Evolutionary conservation across 2,113 vertebrate species (phyloP), one percentile per base, ranked within the genome.

Genomic region (Hippocampus guttulatus): DNA sequence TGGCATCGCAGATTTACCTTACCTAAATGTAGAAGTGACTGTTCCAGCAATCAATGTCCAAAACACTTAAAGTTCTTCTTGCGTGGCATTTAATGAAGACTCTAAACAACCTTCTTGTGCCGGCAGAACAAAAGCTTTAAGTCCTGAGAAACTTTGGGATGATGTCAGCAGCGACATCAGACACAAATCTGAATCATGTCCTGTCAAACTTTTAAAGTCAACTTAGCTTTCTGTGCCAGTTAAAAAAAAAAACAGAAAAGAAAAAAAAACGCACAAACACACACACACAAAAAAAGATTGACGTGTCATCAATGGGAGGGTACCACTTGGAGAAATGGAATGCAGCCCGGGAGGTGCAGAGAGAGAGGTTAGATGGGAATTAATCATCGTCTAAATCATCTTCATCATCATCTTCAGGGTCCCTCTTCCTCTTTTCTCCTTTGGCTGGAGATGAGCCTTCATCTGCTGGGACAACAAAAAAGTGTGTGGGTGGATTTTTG

Each of bases 361-460:
- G 15, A 8, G 11, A n/a, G 66, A 68, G 74, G 75, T 73, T 25
- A 60, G 43, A 40, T 69, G 72, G 71, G 64, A 55, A 41, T 81
- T 67, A 82, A 30, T 89, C 88, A 62, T 94, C 93, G 1, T 94
- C 92, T 2, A 38, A 38, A 14, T 45, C 43, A 14, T 94, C 92
- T 21, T 93, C 92, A 0, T 92, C 93, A 58, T 94, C 93, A 0
- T 94, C 93, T 41, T 94, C 94, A 3, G 90, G 88, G 27, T 94
- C 93, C 86, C 94, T 87, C 92, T 95, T 95, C 73, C 94, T 93
- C 89, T 95, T 95, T 81, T 94, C 92, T 77, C 94, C 94, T 88
- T 94, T 95, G 23, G 54, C 58, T 0, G 85, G 87, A 74, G 89
- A 86, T 30, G 75, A 85, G 15, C 84, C 84, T 27, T 88, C 88